Evolutionary conservation across 92 coral and sea anemone species (phyloP).

Genomic region (Umimayanthus kanabou): DNA sequence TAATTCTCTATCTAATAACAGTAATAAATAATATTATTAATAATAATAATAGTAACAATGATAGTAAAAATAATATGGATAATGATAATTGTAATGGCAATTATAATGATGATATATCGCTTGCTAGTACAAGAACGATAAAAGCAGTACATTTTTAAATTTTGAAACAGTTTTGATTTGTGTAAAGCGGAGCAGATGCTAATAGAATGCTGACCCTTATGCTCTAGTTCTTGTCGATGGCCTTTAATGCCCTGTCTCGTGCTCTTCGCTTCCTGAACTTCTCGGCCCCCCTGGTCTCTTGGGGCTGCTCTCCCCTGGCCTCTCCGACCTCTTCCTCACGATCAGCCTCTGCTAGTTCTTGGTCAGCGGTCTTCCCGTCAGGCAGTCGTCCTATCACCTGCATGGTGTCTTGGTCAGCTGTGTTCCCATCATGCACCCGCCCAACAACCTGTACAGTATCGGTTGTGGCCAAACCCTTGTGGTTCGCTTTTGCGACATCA

Average conservation of each 20-base stretch:
- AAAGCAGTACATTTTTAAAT: too few relatives aligned
- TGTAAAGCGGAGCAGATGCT: too few relatives aligned
- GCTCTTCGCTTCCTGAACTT: not conserved
- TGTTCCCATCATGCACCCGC: not conserved
- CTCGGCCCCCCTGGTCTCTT: not conserved
- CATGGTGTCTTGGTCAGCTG: not conserved
- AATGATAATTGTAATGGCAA: too few relatives aligned
- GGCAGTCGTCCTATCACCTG: not conserved
- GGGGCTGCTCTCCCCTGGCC: not conserved
- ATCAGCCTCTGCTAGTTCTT: not conserved
- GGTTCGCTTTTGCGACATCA: constrained; percentile 4
- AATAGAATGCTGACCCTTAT: not conserved
- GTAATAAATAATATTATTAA: too few relatives aligned
- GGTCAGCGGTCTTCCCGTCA: not conserved
- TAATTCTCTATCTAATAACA: too few relatives aligned
- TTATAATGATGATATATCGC: too few relatives aligned
- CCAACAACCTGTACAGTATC: not conserved
- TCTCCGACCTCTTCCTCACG: not conserved
- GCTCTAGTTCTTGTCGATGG: not conserved
- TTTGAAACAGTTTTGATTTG: not conserved
- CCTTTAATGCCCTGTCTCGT: constrained; percentile 15
- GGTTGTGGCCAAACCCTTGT: not conserved
- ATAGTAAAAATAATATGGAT: too few relatives aligned
- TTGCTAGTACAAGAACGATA: not conserved
- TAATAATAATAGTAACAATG: too few relatives aligned